These are phyloP conservation scores for Eristalis arbustorum DNA, from an alignment of 2,888 invertebrate species.

Conservation along the genomic window DNA sequence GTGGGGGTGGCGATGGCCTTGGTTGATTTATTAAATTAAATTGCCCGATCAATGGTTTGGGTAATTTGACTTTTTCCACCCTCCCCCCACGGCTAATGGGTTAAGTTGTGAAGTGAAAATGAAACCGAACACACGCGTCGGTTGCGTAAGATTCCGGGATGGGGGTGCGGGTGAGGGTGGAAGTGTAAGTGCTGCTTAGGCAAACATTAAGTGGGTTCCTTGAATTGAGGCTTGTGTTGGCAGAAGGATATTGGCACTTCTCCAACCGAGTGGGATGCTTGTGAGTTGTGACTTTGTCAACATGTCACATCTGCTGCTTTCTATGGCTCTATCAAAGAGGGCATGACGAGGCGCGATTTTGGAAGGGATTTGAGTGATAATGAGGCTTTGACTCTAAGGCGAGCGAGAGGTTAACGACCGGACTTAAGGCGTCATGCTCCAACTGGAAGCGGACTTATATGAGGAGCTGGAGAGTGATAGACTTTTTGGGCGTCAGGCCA, in stretches of 20 bases:
- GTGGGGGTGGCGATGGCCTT: background rate
- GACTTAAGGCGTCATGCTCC: too few relatives aligned
- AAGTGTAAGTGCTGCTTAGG: background rate
- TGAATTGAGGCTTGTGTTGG: background rate
- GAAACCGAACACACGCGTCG: background rate
- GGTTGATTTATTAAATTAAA: constrained; percentile 78
- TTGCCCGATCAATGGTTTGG: constrained; percentile 71
- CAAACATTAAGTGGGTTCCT: background rate
- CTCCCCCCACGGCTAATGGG: background rate
- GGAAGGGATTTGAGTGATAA: too few relatives aligned
- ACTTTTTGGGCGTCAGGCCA: too few relatives aligned
- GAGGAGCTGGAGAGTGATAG: too few relatives aligned
- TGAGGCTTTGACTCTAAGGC: too few relatives aligned
- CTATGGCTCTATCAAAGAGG: background rate
- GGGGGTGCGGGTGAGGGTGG: background rate
- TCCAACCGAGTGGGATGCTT: background rate
- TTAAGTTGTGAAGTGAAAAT: constrained; percentile 8
- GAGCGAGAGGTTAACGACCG: too few relatives aligned
- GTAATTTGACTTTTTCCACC: background rate
- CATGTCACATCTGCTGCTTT: background rate
- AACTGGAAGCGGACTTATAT: too few relatives aligned
- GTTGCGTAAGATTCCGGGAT: background rate
- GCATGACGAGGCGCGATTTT: background rate
- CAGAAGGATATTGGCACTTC: background rate
- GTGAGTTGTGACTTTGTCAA: background rate